Percentiles rank a stretch among this genome's conserved stretches.
Evolutionary conservation across 2,888 invertebrate species (phyloP).

Genomic region (Idaea aversata): DNA sequence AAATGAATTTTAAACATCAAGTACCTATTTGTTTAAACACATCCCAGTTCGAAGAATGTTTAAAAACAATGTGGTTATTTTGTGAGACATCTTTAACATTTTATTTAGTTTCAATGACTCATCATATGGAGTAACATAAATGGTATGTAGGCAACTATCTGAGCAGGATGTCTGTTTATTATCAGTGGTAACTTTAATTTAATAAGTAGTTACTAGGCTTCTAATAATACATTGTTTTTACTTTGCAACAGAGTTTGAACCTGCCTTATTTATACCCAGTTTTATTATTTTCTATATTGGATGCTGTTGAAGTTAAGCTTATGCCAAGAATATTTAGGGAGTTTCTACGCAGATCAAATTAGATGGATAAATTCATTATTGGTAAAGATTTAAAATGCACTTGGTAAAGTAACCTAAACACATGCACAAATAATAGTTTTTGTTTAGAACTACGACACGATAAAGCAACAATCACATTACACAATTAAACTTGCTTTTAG

Average conservation of each 20-base stretch:
- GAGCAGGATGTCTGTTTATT: not conserved
- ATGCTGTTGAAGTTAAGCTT: not conserved
- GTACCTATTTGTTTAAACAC: not conserved
- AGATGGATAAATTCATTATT: not conserved
- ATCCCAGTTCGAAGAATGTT: not conserved
- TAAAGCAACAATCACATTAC: not conserved
- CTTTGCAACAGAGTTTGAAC: too few species aligned
- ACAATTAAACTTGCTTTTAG: not conserved
- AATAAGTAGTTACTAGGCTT: too few species aligned
- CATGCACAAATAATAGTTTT: not conserved
- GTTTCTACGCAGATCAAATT: not conserved
- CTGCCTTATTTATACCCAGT: not conserved
- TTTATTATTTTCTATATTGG: not conserved
- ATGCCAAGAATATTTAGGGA: not conserved
- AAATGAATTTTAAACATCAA: not conserved
- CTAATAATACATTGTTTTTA: too few species aligned
- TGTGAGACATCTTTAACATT: constrained; percentile 5
- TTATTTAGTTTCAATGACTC: constrained; percentile 14
- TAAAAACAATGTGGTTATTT: not conserved
- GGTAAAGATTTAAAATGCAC: not conserved
- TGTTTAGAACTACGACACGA: not conserved
- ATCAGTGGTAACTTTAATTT: not conserved
- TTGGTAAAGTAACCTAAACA: not conserved
- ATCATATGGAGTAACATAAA: not conserved
- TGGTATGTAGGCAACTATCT: not conserved